phyloP scores from a whole-genome alignment of 1,140 invertebrate genomes.

The Bemisia tabaci region DNA sequence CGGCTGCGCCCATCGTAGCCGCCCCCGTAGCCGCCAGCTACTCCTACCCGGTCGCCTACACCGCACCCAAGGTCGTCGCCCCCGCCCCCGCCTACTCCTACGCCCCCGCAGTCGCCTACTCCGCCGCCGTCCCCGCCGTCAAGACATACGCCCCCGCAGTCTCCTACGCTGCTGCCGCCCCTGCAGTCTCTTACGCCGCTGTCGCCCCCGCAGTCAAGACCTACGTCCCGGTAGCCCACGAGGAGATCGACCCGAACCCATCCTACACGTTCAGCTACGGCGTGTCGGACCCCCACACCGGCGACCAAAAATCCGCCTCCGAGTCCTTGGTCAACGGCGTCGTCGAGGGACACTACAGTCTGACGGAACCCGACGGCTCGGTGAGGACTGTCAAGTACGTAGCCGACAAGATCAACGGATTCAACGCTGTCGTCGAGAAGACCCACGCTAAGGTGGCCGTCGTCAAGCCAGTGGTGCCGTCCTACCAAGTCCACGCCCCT shows the following conservation, averaged over 20 bases:
- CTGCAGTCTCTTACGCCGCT: background rate
- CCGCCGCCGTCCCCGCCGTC: background rate
- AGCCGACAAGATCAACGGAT: constrained; percentile 59
- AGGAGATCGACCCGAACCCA: constrained; percentile 28
- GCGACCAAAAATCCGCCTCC: constrained; percentile 46
- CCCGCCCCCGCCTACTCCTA: background rate
- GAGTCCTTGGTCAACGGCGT: constrained; percentile 41
- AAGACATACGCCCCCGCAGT: background rate
- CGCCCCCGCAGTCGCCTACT: background rate
- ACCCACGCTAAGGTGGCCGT: constrained; percentile 3
- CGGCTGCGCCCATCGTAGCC: background rate
- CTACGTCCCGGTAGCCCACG: background rate
- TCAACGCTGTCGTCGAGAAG: constrained; percentile 48
- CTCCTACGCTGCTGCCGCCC: background rate
- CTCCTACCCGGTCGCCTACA: background rate
- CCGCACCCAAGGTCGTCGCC: background rate
- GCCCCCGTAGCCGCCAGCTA: background rate
- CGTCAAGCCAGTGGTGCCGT: background rate
- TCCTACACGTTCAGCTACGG: constrained; percentile 38
- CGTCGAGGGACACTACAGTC: constrained; percentile 54
- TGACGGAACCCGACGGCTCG: constrained; percentile 63
- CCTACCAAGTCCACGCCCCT: background rate
- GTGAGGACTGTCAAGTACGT: constrained; percentile 60
- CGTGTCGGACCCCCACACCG: constrained; percentile 39
- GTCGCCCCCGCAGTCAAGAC: background rate